Evolutionary conservation across 1,140 invertebrate genomes (phyloP).

Genomic region (Proales similis): DNA sequence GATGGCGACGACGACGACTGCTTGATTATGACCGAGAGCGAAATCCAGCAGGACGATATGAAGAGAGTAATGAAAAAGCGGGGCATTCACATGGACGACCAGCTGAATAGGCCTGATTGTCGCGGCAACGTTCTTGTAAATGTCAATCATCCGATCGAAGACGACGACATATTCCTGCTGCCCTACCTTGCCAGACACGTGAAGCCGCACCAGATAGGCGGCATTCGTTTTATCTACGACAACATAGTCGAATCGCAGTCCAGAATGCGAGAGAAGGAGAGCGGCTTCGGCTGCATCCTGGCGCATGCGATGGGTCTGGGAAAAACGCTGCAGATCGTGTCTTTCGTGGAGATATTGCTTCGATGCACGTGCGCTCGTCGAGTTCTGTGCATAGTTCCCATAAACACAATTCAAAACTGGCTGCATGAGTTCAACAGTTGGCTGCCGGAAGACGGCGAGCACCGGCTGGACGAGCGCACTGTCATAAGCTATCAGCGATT

Average conservation of each 20-base stretch:
- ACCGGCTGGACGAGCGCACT: constrained; percentile 40
- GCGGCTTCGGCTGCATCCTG: constrained; percentile 90
- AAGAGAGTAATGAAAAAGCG: neutral
- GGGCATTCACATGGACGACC: constrained; percentile 54
- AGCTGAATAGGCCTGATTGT: constrained; percentile 82
- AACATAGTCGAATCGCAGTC: constrained; percentile 87
- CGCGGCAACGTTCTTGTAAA: constrained; percentile 87
- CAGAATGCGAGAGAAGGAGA: constrained; percentile 70
- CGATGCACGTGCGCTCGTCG: constrained; percentile 76
- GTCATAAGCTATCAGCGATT: constrained; percentile 59
- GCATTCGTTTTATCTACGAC: constrained; percentile 88
- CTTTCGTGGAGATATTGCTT: constrained; percentile 90
- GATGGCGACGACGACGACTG: constrained; percentile 26
- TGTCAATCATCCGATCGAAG: constrained; percentile 82
- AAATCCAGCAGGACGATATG: constrained; percentile 30
- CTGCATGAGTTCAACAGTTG: constrained; percentile 93
- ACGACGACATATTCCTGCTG: constrained; percentile 85
- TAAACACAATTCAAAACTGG: constrained; percentile 99
- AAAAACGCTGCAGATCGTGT: constrained; percentile 84
- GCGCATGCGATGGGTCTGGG: constrained; percentile 98
- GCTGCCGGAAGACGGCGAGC: constrained; percentile 66
- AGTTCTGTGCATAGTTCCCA: constrained; percentile 92
- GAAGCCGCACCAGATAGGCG: constrained; percentile 94
- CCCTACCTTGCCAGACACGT: constrained; percentile 82
- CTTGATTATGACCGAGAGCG: constrained; percentile 11